Evolutionary conservation across 53 echinoderm and acorn worm species (phyloP).

Genomic region (Apostichopus leukothele): DNA sequence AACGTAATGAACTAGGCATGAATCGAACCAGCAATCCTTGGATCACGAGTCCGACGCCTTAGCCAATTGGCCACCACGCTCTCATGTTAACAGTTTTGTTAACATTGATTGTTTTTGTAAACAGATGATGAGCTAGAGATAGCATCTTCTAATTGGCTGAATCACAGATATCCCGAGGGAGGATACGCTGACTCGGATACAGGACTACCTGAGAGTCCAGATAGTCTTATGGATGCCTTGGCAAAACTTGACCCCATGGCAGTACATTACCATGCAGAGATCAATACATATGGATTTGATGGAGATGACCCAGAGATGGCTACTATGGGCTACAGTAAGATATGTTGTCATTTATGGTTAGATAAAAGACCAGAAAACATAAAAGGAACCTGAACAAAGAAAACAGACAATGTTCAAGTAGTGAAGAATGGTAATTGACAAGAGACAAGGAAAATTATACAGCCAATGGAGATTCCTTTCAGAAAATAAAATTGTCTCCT

Average conservation of each 20-base stretch:
- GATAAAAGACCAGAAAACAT: too few species aligned
- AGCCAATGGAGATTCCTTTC: too few species aligned
- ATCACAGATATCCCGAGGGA: constrained; percentile 45
- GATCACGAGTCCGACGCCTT: too few species aligned
- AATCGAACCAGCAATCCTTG: too few species aligned
- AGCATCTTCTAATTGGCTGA: constrained; percentile 52
- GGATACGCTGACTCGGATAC: constrained; percentile 48
- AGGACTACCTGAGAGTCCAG: constrained; percentile 37
- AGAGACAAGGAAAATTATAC: too few species aligned
- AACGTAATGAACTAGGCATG: too few species aligned
- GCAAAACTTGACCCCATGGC: constrained; percentile 81
- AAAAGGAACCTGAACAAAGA: too few species aligned
- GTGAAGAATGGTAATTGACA: too few species aligned
- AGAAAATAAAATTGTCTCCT: too few species aligned
- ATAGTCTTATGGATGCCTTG: constrained; percentile 3
- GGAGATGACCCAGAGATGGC: constrained; percentile 83
- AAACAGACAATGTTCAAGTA: too few species aligned
- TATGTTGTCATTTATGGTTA: background rate
- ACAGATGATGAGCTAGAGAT: constrained; percentile 44
- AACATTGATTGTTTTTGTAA: background rate
- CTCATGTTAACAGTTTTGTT: too few species aligned
- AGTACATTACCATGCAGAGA: constrained; percentile 70
- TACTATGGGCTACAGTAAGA: constrained; percentile 86
- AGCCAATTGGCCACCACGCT: too few species aligned
- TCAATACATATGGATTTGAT: constrained; percentile 83